Evolutionary conservation across 1,140 invertebrate species (phyloP), one percentile per base, ranked within the genome.

Genomic region (Camponotus pennsylvanicus): DNA sequence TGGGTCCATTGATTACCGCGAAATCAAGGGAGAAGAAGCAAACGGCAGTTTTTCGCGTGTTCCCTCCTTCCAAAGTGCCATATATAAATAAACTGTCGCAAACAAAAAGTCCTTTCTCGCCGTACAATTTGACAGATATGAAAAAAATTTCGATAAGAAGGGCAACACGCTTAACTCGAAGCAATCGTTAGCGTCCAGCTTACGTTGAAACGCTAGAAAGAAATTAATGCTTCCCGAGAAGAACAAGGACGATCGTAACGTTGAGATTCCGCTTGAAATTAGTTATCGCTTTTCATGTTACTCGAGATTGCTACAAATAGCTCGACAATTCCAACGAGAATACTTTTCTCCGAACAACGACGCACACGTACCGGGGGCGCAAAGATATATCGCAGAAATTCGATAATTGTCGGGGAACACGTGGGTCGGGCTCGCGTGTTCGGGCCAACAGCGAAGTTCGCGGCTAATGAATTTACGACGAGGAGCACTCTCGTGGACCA

Each of bases 381-480:
- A 85, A 90, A 85, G 86, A 87, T 89, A 89, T 87, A 85, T 90
- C 64, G 89, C 52, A 64, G 80, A 90, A 83, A 89, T 90, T 90
- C 88, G 86, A 90, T 87, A 90, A 90, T 90, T 90, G 88, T 89
- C 88, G 88, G 78, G 77, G 73, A 88, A 71, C 85, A 73, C 86
- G 80, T 83, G 89, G 86, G 75, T n/a, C 45, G 86, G 32, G 59
- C 52, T 88, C 80, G 88, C 88, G 88, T 87, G 89, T 85, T 57
- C 49, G 71, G n/a, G n/a, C 77, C 66, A 75, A 49, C 88, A 61
- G 79, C 88, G 76, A 90, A 90, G 82, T 90, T 90, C 86, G 87
- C 88, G 86, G 84, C 91, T 92, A 92, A 92, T 92, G 91, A 93
- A 93, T 93, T 93, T 90, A 89, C 88, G 88, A 92, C 86, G 88